A percentile compares a stretch with the other conserved stretches of the same genome.
These are phyloP conservation scores for Drosophila tani DNA, from an alignment of 1,140 invertebrate genomes.

Conservation along the genomic window DNA sequence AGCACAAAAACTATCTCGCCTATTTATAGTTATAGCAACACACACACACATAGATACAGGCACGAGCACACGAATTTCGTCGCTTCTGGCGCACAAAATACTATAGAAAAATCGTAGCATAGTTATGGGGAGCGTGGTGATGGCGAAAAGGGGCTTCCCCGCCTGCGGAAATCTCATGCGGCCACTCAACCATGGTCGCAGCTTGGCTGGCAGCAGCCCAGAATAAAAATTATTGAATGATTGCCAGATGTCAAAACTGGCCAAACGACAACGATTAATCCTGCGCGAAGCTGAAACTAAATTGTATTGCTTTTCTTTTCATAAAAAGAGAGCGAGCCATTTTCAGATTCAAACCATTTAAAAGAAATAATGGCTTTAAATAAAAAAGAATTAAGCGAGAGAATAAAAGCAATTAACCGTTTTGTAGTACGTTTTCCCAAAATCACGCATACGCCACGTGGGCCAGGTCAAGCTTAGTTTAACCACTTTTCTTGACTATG, in stretches of 20 bases:
- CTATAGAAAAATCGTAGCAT: conserved; percentile 50
- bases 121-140: conserved; percentile 32
- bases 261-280: conserved; percentile 64
- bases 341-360: background rate
- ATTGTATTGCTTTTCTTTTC: conserved; percentile 2
- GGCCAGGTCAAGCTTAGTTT: background rate
- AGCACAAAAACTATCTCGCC: conserved; percentile 72
- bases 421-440: background rate
- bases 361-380: background rate
- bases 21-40: conserved; percentile 65
- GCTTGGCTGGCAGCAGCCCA: conserved; percentile 42
- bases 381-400: background rate
- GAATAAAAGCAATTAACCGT: background rate
- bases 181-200: conserved; percentile 41
- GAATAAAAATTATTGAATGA: conserved; percentile 63
- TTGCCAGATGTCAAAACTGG: conserved; percentile 75
- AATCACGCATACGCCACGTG: conserved; percentile 9
- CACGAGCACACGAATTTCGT: conserved; percentile 32
- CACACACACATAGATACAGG: conserved; percentile 24
- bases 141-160: background rate
- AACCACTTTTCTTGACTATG: background rate
- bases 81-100: conserved; percentile 42
- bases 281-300: conserved; percentile 26
- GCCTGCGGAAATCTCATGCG: conserved; percentile 35
- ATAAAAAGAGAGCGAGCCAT: background rate